These are phyloP conservation scores for Eristalis tenax DNA, from an alignment of 2,888 invertebrate species.

Conservation along the genomic window DNA sequence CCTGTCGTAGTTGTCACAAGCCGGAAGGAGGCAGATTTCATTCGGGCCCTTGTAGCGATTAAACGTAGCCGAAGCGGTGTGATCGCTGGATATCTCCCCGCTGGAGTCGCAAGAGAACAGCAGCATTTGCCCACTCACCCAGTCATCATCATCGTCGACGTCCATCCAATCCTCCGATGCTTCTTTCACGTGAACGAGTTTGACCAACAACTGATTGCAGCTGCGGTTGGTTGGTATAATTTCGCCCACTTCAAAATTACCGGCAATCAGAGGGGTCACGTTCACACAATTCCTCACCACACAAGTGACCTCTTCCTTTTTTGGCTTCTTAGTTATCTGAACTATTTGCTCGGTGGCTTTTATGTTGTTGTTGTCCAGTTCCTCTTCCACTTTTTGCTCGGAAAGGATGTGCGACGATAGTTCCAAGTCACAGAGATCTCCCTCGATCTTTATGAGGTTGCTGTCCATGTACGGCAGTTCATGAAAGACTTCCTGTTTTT, in stretches of 20 bases:
- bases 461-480: constrained; percentile 56
- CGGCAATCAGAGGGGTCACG: constrained; percentile 77
- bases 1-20: constrained; percentile 80
- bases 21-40: constrained; percentile 87
- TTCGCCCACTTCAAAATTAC: constrained; percentile 81
- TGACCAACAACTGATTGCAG: constrained; percentile 86
- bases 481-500: constrained; percentile 52
- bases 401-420: constrained; percentile 48
- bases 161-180: constrained; percentile 57
- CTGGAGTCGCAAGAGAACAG: constrained; percentile 76
- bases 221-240: constrained; percentile 86
- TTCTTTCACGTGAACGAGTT: constrained; percentile 75
- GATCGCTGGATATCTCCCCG: constrained; percentile 77
- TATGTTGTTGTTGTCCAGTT: constrained; percentile 67
- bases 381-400: constrained; percentile 45
- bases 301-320: constrained; percentile 78
- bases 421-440: constrained; percentile 39
- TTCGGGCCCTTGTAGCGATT: constrained; percentile 86
- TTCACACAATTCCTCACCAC: constrained; percentile 77
- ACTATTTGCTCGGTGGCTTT: constrained; percentile 80
- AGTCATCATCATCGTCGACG: constrained; percentile 70
- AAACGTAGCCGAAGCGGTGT: constrained; percentile 82
- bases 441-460: constrained; percentile 51
- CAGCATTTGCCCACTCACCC: constrained; percentile 77
- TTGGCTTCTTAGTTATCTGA: constrained; percentile 73